phyloP scores from a whole-genome alignment of 1,140 invertebrate species.

The Whitmania pigra region DNA sequence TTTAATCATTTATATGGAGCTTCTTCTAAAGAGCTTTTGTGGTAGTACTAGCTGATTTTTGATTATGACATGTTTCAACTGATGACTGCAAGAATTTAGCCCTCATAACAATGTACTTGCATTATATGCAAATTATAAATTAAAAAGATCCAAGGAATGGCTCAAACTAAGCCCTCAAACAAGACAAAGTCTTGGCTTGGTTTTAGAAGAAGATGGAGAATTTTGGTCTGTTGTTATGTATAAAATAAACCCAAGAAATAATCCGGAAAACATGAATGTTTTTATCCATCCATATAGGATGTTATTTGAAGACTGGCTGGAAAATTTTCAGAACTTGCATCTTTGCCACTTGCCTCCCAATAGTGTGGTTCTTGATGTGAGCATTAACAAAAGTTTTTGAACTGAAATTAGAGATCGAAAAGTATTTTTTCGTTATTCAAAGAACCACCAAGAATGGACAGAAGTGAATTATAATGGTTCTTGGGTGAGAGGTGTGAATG shows the following conservation, averaged over 20 bases:
- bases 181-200: constrained; percentile 74
- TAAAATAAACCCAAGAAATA: not conserved
- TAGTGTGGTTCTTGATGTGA: not conserved
- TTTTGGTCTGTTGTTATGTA: constrained; percentile 59
- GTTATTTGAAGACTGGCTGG: constrained; percentile 28
- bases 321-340: constrained; percentile 32
- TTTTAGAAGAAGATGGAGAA: constrained; percentile 87
- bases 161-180: constrained; percentile 73
- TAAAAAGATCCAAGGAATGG: constrained; percentile 61
- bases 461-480: constrained; percentile 85
- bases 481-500: constrained; percentile 80
- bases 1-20: no score
- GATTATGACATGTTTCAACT: no score
- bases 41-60: no score
- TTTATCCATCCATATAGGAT: constrained; percentile 27
- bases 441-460: constrained; percentile 55
- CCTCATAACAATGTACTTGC: no score
- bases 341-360: constrained; percentile 16
- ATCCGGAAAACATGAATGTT: not conserved
- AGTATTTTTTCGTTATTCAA: no score
- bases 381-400: not conserved
- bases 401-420: not conserved
- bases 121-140: no score
- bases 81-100: no score
- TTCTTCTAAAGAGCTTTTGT: no score